Conservation (phyloP, 2,797 vertebrate species). For the Labroides dimidiatus region DNA sequence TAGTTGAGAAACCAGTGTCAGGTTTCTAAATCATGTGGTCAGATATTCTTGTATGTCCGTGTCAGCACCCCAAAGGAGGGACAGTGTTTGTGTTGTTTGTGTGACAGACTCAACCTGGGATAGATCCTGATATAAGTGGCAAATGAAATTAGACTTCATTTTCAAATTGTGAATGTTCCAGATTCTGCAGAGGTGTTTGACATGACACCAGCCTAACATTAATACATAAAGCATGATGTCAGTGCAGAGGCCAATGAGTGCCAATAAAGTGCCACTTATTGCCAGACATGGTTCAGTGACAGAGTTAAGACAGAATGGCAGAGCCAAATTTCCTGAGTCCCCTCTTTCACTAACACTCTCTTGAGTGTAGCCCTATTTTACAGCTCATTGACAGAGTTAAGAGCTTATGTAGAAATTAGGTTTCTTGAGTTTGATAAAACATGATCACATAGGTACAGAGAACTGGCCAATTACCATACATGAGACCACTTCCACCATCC, state of each 20-base stretch:
- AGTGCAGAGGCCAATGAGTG: conserved; percentile 29
- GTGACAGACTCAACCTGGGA: conserved; percentile 8
- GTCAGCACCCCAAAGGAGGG: conserved; percentile 30
- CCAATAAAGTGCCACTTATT: conserved; percentile 28
- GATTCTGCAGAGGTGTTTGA: conserved; percentile 26
- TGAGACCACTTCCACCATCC: neutral
- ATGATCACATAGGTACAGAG: neutral
- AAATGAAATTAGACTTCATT: conserved; percentile 26
- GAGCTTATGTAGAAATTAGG: neutral
- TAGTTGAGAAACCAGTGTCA: conserved; percentile 38
- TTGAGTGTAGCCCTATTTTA: neutral
- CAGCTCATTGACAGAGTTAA: conserved; percentile 5
- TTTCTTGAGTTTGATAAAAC: conserved; percentile 2
- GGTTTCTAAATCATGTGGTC: no score
- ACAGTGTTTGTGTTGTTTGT: conserved; percentile 34
- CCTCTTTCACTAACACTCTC: neutral
- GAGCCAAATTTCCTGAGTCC: neutral
- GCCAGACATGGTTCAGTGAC: conserved; percentile 6
- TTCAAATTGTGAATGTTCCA: conserved; percentile 20
- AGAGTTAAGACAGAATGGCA: conserved; percentile 3
- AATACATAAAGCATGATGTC: conserved; percentile 40
- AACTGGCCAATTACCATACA: neutral
- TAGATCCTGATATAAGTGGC: conserved; percentile 8
- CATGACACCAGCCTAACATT: conserved; percentile 9
- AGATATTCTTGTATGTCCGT: conserved; percentile 44